Evolutionary conservation across 2,888 invertebrate genomes (phyloP).

Genomic region (Portevinia maculata): DNA sequence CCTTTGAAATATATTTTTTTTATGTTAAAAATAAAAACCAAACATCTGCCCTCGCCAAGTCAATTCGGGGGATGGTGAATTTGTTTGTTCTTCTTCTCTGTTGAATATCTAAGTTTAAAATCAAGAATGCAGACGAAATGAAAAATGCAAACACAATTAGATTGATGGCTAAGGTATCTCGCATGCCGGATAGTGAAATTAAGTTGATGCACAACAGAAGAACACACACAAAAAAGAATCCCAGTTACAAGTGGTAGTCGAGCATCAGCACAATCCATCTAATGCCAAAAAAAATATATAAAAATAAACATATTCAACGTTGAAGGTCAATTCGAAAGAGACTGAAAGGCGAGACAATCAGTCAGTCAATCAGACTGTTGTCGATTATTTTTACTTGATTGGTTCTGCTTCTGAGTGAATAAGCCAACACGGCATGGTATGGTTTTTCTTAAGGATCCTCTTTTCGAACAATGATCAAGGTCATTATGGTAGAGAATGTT

Average conservation of each 20-base stretch:
- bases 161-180: conserved; percentile 48
- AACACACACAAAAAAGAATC: background rate
- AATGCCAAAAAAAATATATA: conserved; percentile 43
- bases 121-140: conserved; percentile 61
- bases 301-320: conserved; percentile 8
- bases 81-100: conserved; percentile 42
- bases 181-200: background rate
- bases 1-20: conserved; percentile 22
- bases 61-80: conserved; percentile 24
- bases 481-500: too few relatives aligned
- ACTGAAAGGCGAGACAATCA: conserved; percentile 68
- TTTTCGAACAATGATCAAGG: too few relatives aligned
- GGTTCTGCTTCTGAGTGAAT: conserved; percentile 16
- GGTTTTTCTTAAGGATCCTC: too few relatives aligned
- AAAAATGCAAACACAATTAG: conserved; percentile 63
- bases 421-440: too few relatives aligned
- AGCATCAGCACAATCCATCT: conserved; percentile 10
- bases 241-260: conserved; percentile 29
- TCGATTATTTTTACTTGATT: conserved; percentile 45
- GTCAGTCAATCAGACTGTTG: conserved; percentile 40
- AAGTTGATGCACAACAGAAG: conserved; percentile 48
- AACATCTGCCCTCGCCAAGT: conserved; percentile 56
- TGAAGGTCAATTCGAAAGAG: conserved; percentile 64
- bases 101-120: conserved; percentile 67
- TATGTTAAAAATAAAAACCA: conserved; percentile 36